These are phyloP conservation scores for Thalassarche chlororhynchos DNA, from an alignment of 2,113 vertebrate species.

Conservation along the genomic window DNA sequence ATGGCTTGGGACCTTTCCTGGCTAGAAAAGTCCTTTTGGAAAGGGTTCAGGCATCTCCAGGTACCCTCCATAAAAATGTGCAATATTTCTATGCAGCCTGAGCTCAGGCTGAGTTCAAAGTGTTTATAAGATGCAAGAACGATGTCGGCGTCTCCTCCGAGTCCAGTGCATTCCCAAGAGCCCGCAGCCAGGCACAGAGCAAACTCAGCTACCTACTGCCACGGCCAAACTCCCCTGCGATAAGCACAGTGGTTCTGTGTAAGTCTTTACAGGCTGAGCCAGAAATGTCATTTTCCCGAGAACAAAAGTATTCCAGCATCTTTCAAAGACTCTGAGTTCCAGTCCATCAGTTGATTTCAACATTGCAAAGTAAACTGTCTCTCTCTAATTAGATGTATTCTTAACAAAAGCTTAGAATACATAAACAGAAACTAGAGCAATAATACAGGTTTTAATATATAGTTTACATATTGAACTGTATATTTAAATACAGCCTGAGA, in stretches of 20 bases:
- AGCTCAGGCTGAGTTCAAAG: background rate
- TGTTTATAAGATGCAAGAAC: background rate
- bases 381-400: background rate
- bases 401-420: background rate
- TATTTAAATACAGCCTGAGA: background rate
- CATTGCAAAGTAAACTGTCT: background rate
- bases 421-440: background rate
- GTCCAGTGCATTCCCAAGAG: background rate
- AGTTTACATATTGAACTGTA: background rate
- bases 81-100: background rate
- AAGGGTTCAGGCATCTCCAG: background rate
- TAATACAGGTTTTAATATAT: background rate
- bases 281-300: background rate
- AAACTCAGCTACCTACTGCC: background rate
- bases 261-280: background rate
- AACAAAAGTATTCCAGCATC: background rate
- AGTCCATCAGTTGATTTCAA: background rate
- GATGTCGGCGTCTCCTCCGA: fast-evolving
- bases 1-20: background rate
- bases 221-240: fast-evolving
- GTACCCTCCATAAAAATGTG: background rate
- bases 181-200: background rate
- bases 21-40: background rate
- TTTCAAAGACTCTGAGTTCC: background rate
- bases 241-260: background rate